Conservation (phyloP, 2,888 invertebrate genomes). For the Trypoxylon attenuatum region DNA sequence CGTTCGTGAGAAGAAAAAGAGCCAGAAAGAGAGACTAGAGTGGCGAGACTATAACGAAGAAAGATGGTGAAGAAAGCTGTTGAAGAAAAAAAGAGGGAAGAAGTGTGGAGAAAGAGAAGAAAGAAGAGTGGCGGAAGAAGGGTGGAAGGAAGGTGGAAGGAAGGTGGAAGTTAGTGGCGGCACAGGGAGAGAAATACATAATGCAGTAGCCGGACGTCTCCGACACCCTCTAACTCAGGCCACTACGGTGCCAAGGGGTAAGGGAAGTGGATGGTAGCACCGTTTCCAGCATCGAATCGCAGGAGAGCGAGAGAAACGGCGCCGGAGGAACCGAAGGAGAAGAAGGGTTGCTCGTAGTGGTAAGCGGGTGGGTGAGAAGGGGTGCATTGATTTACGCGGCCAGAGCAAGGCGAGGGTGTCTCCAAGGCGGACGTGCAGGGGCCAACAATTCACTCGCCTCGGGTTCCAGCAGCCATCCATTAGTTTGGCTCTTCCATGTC, state of each 20-base stretch:
- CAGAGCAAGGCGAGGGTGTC: slow-evolving; percentile 68
- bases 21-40: slow-evolving; percentile 13
- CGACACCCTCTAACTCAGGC: slow-evolving; percentile 70
- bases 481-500: slow-evolving; percentile 58
- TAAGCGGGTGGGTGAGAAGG: slow-evolving; percentile 43
- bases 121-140: slow-evolving; percentile 45
- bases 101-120: slow-evolving; percentile 27
- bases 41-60: too few species aligned
- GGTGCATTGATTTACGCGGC: slow-evolving; percentile 73
- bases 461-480: slow-evolving; percentile 72
- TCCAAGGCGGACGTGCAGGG: slow-evolving; percentile 67
- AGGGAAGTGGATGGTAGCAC: slow-evolving; percentile 17
- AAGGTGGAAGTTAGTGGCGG: slow-evolving; percentile 60
- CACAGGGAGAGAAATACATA: slow-evolving; percentile 73
- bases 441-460: slow-evolving; percentile 74
- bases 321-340: slow-evolving; percentile 57
- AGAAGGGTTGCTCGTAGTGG: slow-evolving; percentile 27
- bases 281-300: slow-evolving; percentile 21
- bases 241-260: slow-evolving; percentile 20
- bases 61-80: too few species aligned
- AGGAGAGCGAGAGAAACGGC: slow-evolving; percentile 58
- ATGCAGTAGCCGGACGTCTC: slow-evolving; percentile 75
- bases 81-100: slow-evolving; percentile 22
- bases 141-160: slow-evolving; percentile 39
- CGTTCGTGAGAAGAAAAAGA: slow-evolving; percentile 14